Percentiles rank a stretch among this genome's conserved stretches.
Conservation (phyloP, 2,113 vertebrate genomes). For the Gavialis gangeticus region DNA sequence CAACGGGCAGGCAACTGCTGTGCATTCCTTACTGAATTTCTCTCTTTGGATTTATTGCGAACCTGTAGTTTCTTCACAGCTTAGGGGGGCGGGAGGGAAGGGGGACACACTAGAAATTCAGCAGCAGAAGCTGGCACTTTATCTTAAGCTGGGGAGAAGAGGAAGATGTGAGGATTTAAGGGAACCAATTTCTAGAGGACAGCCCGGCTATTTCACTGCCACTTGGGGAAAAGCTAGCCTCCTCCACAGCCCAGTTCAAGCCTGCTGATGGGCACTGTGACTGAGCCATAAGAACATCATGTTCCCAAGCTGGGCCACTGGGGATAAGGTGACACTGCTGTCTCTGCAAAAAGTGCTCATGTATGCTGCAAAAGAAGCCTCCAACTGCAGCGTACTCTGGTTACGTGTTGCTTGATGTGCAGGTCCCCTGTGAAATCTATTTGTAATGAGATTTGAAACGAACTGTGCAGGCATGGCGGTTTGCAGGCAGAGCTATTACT, state of each 20-base stretch:
- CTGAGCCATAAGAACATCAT: neutral
- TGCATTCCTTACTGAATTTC: neutral
- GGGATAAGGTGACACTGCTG: neutral
- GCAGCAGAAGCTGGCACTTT: fast-evolving
- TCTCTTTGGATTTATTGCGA: neutral
- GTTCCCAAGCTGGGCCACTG: neutral
- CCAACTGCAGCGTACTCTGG: neutral
- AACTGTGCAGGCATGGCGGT: neutral
- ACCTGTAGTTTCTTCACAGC: neutral
- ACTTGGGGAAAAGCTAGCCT: neutral
- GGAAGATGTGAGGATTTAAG: neutral
- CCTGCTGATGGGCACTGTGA: neutral
- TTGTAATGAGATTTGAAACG: neutral
- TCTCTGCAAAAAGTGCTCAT: neutral
- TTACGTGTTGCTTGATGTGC: fast-evolving
- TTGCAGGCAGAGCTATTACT: fast-evolving
- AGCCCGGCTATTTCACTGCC: neutral
- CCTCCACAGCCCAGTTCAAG: neutral
- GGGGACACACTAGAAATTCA: neutral
- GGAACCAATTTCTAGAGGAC: neutral
- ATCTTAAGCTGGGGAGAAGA: neutral
- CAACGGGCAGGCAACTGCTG: neutral
- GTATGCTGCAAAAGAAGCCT: neutral
- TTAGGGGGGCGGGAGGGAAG: neutral
- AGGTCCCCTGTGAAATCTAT: neutral